A percentile compares a stretch with the other conserved stretches of the same genome.
Conservation (phyloP, 2,888 invertebrate genomes). For the Callyntrura sp. region DNA sequence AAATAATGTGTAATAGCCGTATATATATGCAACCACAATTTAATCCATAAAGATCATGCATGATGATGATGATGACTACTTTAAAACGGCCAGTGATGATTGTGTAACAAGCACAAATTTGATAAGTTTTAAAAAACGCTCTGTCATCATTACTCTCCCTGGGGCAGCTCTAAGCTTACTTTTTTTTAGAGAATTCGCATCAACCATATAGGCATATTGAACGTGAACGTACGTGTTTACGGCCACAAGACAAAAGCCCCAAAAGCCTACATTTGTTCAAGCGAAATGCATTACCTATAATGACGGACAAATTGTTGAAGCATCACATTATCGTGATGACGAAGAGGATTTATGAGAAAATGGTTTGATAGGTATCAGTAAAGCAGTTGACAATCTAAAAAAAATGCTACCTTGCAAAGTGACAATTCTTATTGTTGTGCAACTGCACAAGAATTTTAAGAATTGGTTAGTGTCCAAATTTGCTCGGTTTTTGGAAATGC, state of each 20-base stretch:
- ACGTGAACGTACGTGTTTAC: no score
- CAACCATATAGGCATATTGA: neutral
- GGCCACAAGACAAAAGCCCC: no score
- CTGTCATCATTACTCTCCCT: slow-evolving; percentile 19
- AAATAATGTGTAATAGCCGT: slow-evolving; percentile 9
- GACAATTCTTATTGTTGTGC: slow-evolving; percentile 24
- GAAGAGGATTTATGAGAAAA: slow-evolving; percentile 42
- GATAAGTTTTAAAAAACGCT: slow-evolving; percentile 14
- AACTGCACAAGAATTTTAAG: neutral
- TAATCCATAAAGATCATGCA: slow-evolving; percentile 50
- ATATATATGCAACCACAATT: slow-evolving; percentile 18
- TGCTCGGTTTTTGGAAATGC: no score
- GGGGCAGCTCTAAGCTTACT: neutral
- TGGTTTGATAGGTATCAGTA: neutral
- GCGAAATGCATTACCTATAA: no score
- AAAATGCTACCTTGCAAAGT: slow-evolving; percentile 32
- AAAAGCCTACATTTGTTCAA: neutral
- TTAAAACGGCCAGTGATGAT: neutral
- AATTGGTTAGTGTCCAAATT: neutral
- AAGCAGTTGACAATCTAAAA: neutral
- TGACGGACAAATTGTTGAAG: slow-evolving; percentile 16
- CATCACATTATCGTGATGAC: slow-evolving; percentile 28
- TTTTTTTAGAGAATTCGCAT: neutral
- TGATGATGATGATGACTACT: slow-evolving; percentile 21
- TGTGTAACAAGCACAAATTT: slow-evolving; percentile 11